phyloP scores from a whole-genome alignment of 2,888 invertebrate genomes.

The Amphipoea oculea region DNA sequence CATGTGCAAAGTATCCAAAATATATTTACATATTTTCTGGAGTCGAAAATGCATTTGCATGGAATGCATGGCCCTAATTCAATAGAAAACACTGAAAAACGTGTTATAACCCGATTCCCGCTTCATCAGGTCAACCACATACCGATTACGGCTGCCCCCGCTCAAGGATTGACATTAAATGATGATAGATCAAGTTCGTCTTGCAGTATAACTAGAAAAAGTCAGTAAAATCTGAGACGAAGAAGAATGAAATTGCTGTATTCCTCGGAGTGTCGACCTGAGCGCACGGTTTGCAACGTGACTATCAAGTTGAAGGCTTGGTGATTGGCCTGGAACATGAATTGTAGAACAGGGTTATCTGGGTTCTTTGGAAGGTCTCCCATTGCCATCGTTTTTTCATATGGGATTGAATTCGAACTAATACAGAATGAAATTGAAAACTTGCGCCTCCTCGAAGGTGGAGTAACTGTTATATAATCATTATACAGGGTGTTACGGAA shows the following conservation, averaged over 20 bases:
- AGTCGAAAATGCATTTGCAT: too few species aligned
- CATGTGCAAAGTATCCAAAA: background rate
- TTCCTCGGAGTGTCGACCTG: background rate
- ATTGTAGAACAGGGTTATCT: background rate
- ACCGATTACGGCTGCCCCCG: constrained; percentile 6
- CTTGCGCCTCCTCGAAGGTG: too few species aligned
- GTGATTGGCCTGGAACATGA: background rate
- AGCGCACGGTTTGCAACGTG: constrained; percentile 3
- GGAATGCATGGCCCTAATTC: too few species aligned
- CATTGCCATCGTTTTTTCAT: background rate
- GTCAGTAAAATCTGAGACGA: constrained; percentile 22
- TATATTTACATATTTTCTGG: background rate
- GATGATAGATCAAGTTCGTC: constrained; percentile 27
- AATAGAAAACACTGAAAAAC: background rate
- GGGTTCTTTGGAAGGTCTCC: background rate
- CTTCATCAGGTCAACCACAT: constrained; percentile 6
- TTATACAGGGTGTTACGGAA: too few species aligned
- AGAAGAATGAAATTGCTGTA: constrained; percentile 22
- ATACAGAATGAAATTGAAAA: too few species aligned
- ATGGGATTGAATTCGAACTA: background rate
- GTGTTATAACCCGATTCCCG: background rate
- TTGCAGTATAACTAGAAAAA: constrained; percentile 26
- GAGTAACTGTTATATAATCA: too few species aligned
- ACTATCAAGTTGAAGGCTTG: background rate
- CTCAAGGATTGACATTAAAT: constrained; percentile 39